A percentile compares a stretch with the other conserved stretches of the same genome.
phyloP scores from a whole-genome alignment of 2,797 vertebrate species.

The Nasua narica region DNA sequence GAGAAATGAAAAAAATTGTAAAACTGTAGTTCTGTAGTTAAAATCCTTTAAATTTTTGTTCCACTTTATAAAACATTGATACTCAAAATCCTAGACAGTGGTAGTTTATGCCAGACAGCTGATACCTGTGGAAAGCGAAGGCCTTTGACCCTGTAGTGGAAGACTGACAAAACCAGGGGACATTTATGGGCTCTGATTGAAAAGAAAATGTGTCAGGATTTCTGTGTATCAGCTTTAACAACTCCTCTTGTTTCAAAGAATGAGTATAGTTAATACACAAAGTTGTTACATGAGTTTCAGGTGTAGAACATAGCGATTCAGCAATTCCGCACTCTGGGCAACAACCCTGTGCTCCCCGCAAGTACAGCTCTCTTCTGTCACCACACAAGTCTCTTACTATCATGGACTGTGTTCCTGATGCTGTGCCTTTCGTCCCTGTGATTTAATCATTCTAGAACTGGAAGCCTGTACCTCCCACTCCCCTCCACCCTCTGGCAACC shows the following conservation, averaged over 20 bases:
- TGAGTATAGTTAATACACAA: neutral
- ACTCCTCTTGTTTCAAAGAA: neutral
- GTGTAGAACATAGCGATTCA: neutral
- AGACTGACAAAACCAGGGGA: neutral
- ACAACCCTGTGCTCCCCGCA: neutral
- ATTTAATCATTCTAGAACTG: neutral
- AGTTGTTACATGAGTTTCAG: neutral
- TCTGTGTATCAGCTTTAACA: neutral
- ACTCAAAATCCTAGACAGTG: neutral
- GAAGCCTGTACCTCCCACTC: neutral
- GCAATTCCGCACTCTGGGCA: neutral
- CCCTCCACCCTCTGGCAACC: neutral
- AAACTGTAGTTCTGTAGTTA: neutral
- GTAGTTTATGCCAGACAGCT: neutral
- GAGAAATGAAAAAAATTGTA: constrained; percentile 12
- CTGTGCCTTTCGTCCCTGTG: neutral
- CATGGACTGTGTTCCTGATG: fast-evolving
- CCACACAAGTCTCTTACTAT: neutral
- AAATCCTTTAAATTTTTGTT: constrained; percentile 11
- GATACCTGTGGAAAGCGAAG: neutral
- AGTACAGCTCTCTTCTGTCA: neutral
- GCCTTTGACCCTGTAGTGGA: neutral
- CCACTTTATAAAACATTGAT: neutral
- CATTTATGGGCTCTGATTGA: neutral
- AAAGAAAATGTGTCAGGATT: neutral